phyloP scores from a whole-genome alignment of 2,797 vertebrate species.

The Xyrichtys novacula region DNA sequence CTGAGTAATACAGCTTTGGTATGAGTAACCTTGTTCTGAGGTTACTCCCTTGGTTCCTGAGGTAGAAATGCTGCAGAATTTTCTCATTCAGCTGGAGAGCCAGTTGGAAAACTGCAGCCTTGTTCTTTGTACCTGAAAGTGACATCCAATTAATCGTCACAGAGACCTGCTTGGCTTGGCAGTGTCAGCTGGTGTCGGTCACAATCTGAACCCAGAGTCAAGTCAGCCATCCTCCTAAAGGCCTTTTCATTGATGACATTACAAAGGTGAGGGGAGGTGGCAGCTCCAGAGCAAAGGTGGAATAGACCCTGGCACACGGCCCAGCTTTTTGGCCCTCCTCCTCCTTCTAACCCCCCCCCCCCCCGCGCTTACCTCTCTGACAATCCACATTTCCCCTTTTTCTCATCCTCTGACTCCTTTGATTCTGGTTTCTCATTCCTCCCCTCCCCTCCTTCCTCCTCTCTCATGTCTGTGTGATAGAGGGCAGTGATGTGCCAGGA shows the following conservation, averaged over 20 bases:
- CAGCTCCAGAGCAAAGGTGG: constrained; percentile 76
- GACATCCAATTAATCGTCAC: constrained; percentile 77
- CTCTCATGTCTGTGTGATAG: constrained; percentile 36
- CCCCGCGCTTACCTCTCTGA: constrained; percentile 16
- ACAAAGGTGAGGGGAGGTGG: constrained; percentile 75
- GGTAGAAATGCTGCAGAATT: neutral
- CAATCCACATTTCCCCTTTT: constrained; percentile 22
- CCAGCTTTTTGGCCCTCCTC: constrained; percentile 42
- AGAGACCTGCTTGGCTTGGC: constrained; percentile 65
- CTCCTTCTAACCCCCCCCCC: constrained; percentile 8
- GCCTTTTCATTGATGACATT: constrained; percentile 82
- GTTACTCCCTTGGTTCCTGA: neutral
- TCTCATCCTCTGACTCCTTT: constrained; percentile 17
- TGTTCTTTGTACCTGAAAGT: constrained; percentile 64
- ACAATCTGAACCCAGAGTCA: constrained; percentile 70
- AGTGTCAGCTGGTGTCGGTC: constrained; percentile 70
- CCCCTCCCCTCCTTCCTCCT: neutral
- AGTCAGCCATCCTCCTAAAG: constrained; percentile 76
- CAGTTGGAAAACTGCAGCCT: constrained; percentile 1
- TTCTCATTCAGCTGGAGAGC: constrained; percentile 3
- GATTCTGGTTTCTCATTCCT: constrained; percentile 30
- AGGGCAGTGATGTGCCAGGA: constrained; percentile 60
- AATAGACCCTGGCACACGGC: constrained; percentile 71
- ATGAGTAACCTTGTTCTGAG: neutral
- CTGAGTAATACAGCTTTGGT: too few relatives aligned